These are phyloP conservation scores for Andrena minutula DNA, from an alignment of 2,888 invertebrate species.

Conservation along the genomic window DNA sequence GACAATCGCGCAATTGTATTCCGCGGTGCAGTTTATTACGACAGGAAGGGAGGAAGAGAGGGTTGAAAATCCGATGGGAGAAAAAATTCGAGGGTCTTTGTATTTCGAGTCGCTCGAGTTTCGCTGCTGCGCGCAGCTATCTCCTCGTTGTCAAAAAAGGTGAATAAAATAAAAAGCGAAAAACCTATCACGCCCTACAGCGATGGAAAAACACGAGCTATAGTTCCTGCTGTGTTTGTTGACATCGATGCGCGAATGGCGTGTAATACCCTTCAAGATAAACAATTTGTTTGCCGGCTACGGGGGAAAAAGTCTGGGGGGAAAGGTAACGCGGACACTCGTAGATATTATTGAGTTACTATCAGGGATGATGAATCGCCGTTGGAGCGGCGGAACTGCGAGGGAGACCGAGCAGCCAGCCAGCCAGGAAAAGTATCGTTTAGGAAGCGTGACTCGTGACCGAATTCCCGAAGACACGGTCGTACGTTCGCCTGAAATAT, in stretches of 20 bases:
- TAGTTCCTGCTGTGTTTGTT: background rate
- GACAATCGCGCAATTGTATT: constrained; percentile 25
- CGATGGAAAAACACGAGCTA: background rate
- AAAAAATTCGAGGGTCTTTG: constrained; percentile 6
- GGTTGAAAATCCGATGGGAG: constrained; percentile 9
- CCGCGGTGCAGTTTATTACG: constrained; percentile 5
- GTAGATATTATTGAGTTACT: constrained; percentile 11
- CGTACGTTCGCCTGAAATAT: constrained; percentile 16
- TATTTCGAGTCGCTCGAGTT: constrained; percentile 20
- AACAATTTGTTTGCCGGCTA: background rate
- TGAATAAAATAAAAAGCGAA: background rate
- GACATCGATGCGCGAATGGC: constrained; percentile 1
- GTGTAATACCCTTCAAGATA: background rate
- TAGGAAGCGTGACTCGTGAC: constrained; percentile 20
- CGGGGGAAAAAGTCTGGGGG: background rate
- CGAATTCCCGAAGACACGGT: constrained; percentile 20
- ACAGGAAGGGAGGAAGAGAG: background rate
- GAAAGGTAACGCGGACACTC: no score
- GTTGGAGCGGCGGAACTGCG: background rate
- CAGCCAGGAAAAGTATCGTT: background rate
- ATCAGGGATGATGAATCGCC: background rate
- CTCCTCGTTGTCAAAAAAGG: constrained; percentile 1
- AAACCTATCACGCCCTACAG: background rate
- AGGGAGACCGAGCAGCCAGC: background rate
- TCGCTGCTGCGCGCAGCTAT: constrained; percentile 6